These are phyloP conservation scores for Zaprionus ghesquierei DNA, from an alignment of 1,140 invertebrate species.

Conservation along the genomic window DNA sequence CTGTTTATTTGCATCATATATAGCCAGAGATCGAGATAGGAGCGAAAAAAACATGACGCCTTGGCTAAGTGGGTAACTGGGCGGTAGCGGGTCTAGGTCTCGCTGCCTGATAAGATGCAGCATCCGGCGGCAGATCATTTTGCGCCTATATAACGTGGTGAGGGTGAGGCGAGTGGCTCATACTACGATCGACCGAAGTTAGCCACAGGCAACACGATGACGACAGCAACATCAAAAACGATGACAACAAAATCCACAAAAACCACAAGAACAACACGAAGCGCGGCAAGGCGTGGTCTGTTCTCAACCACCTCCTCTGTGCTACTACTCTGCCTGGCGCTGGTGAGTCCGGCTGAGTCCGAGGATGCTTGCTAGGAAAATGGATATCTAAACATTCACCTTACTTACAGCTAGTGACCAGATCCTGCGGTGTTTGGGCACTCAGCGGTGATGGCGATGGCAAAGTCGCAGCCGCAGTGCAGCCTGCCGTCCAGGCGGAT, in stretches of 20 bases:
- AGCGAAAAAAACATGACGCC: slow-evolving; percentile 24
- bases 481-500: slow-evolving; percentile 30
- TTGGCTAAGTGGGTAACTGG: no score
- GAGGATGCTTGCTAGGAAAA: background rate
- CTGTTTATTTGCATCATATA: slow-evolving; percentile 65
- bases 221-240: slow-evolving; percentile 20
- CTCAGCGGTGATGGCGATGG: slow-evolving; percentile 47
- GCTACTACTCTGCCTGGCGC: slow-evolving; percentile 50
- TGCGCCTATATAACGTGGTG: slow-evolving; percentile 56
- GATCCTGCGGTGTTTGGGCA: slow-evolving; percentile 60
- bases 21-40: slow-evolving; percentile 30
- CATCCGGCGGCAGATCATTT: slow-evolving; percentile 25
- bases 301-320: slow-evolving; percentile 44
- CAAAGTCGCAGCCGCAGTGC: background rate
- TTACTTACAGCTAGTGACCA: slow-evolving; percentile 61
- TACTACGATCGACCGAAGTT: slow-evolving; percentile 79
- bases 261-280: slow-evolving; percentile 14
- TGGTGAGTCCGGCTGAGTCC: slow-evolving; percentile 60
- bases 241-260: slow-evolving; percentile 19
- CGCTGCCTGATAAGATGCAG: slow-evolving; percentile 54
- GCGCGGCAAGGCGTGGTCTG: slow-evolving; percentile 22
- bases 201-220: slow-evolving; percentile 65
- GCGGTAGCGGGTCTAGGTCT: background rate
- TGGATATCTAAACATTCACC: slow-evolving; percentile 34
- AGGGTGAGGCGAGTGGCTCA: slow-evolving; percentile 47